phyloP scores from a whole-genome alignment of 2,888 invertebrate species.

The Spialia ferax region DNA sequence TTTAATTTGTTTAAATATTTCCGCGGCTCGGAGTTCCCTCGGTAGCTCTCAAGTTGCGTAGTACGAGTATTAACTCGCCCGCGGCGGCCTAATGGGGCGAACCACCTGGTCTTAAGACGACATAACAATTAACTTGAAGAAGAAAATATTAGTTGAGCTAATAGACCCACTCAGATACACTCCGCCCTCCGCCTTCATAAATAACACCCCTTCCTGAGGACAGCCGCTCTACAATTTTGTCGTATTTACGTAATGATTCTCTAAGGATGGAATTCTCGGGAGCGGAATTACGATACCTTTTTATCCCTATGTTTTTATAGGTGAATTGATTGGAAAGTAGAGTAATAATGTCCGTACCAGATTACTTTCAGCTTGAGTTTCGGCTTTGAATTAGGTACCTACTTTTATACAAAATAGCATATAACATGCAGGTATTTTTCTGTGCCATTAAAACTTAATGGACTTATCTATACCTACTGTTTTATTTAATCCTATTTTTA shows the following conservation, averaged over 20 bases:
- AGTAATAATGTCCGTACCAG: conserved; percentile 74
- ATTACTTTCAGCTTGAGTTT: conserved; percentile 63
- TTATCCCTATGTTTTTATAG: conserved; percentile 75
- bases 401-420: not conserved
- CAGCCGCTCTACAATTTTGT: conserved; percentile 74
- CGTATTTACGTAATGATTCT: conserved; percentile 81
- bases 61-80: conserved; percentile 73
- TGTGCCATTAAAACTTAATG: not conserved
- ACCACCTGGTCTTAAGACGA: conserved; percentile 84
- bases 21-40: conserved; percentile 65
- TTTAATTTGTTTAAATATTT: conserved; percentile 86
- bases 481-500: too few relatives aligned
- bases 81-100: conserved; percentile 78
- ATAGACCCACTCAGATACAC: conserved; percentile 81
- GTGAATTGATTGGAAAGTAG: conserved; percentile 77
- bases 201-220: conserved; percentile 77
- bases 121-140: conserved; percentile 84
- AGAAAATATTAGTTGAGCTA: conserved; percentile 84
- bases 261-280: conserved; percentile 64
- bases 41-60: conserved; percentile 74
- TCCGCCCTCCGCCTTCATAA: conserved; percentile 75
- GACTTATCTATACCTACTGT: too few relatives aligned
- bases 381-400: not conserved
- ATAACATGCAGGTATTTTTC: not conserved
- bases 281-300: conserved; percentile 54